These are phyloP conservation scores for Pycnomerus fuliginosus DNA, from an alignment of 2,888 invertebrate genomes.

Conservation along the genomic window DNA sequence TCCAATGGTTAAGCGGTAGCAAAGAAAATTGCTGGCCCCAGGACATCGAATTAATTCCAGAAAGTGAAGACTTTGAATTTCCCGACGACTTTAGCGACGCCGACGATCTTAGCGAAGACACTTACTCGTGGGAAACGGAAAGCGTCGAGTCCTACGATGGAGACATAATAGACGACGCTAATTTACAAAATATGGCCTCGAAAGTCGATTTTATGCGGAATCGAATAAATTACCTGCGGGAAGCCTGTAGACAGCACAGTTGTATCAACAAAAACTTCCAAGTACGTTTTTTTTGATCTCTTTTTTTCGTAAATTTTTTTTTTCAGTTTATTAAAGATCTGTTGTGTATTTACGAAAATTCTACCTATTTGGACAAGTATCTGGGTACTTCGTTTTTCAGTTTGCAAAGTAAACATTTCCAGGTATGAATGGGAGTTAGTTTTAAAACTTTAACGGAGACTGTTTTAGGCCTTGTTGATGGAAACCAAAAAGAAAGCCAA, in stretches of 20 bases:
- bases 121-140: constrained; percentile 79
- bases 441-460: not conserved
- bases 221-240: constrained; percentile 60
- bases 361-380: constrained; percentile 80
- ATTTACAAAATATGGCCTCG: constrained; percentile 65
- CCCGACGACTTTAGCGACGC: constrained; percentile 53
- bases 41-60: constrained; percentile 66
- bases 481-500: constrained; percentile 74
- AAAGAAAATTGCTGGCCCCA: constrained; percentile 91
- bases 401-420: constrained; percentile 61
- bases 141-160: constrained; percentile 60
- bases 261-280: constrained; percentile 47
- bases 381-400: constrained; percentile 82
- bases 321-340: constrained; percentile 74
- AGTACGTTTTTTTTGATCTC: constrained; percentile 3
- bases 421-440: constrained; percentile 53
- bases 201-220: constrained; percentile 55
- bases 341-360: constrained; percentile 80
- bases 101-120: constrained; percentile 27
- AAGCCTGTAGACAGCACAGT: constrained; percentile 76
- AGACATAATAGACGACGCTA: constrained; percentile 54
- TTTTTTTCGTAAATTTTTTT: constrained; percentile 19
- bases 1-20: constrained; percentile 90
- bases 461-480: constrained; percentile 64
- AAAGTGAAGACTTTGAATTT: constrained; percentile 75